Base-by-base conservation (phyloP, 1,140 invertebrate species). In the Drosophila guanche region DNA sequence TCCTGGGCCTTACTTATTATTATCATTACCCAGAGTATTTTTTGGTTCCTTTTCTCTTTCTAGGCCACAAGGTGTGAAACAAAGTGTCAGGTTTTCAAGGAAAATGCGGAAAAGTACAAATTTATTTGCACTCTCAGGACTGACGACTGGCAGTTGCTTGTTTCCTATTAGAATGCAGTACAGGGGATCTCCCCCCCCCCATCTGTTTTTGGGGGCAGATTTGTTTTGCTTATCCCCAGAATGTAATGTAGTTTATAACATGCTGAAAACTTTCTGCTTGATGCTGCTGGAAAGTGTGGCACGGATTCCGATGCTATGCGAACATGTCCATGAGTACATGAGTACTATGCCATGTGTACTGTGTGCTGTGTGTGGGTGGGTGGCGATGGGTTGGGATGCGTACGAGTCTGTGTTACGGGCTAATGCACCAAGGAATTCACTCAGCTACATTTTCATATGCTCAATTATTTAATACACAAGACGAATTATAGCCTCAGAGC, bases 181-280 rank as follows among this genome's bases (percentile, higher is more conserved):
- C 51, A 59, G 59, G 56, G 10, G 58, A 14, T 37, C 20, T 45
- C 41, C 42, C 25, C 25, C 25, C 25, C 10, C 3, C 10, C 10
- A 37, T 10, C 16, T 20, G 20, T 45, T 53, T 67, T 65, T 81
- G 51, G 42, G 59, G 51, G 57, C 65, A 74, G 81, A 86, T 86
- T 85, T 86, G 84, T 85, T 80, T 77, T 85, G 80, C 79, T 84
- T 80, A 85, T 73, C 57, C 33, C 60, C 71, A 80, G 76, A 74
- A 79, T 74, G 70, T 86, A 76, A 86, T 86, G 81, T 74, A 67
- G 60, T 86, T 77, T 85, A 80, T 58, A 84, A 69, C 72, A 76
- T 85, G 68, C 62, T 86, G 76, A 74, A 85, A 85, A 80, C 62
- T 85, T 84, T 57, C 53, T 48, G 80, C 71, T 59, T 43, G 52